Conservation (phyloP, 2,888 invertebrate species). For the Megamerina dolium region DNA sequence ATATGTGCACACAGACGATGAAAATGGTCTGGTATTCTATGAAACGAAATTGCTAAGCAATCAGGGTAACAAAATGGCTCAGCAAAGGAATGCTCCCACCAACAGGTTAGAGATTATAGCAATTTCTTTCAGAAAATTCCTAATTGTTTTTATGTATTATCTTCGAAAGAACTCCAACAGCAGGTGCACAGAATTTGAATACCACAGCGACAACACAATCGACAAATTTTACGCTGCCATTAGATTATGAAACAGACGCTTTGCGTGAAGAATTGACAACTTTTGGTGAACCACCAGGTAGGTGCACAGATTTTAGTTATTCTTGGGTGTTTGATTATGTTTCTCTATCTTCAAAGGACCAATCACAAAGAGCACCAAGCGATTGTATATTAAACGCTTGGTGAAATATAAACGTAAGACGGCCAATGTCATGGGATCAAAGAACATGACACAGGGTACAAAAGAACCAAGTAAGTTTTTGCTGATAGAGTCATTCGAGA, state of each 20-base stretch:
- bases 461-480: conserved; percentile 26
- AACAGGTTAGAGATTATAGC: not conserved
- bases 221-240: conserved; percentile 54
- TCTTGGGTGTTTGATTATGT: not conserved
- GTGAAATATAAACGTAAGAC: conserved; percentile 53
- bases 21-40: conserved; percentile 63
- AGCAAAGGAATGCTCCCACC: conserved; percentile 5
- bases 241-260: conserved; percentile 63
- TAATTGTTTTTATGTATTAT: not conserved
- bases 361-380: conserved; percentile 69
- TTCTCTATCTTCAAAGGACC: conserved; percentile 58
- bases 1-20: conserved; percentile 67
- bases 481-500: too few relatives aligned
- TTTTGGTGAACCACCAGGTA: conserved; percentile 60
- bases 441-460: conserved; percentile 21
- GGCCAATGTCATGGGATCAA: conserved; percentile 19
- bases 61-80: conserved; percentile 17
- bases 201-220: conserved; percentile 51
- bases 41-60: conserved; percentile 47
- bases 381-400: conserved; percentile 69
- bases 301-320: too few relatives aligned
- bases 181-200: conserved; percentile 22
- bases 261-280: conserved; percentile 59
- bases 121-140: not conserved
- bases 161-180: too few relatives aligned